Conservation (phyloP, 2,113 vertebrate genomes). For the Nibea coibor region DNA sequence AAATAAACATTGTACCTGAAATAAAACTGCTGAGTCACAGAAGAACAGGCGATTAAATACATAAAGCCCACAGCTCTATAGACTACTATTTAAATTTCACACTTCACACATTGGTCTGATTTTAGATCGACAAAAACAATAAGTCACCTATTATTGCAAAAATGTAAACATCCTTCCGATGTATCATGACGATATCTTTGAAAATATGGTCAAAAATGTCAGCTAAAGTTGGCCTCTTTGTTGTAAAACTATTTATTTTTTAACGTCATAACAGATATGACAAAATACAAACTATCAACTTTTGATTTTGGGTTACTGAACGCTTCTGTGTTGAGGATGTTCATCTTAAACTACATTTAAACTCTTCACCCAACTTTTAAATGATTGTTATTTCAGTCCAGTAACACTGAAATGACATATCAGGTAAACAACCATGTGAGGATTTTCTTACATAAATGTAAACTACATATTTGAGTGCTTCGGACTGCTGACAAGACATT, state of each 20-base stretch:
- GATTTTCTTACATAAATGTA: neutral
- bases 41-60: conserved; percentile 61
- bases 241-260: neutral
- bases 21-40: conserved; percentile 69
- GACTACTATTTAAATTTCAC: conserved; percentile 56
- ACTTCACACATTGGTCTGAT: conserved; percentile 66
- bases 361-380: neutral
- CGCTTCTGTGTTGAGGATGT: conserved; percentile 24
- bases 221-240: conserved; percentile 38
- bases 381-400: neutral
- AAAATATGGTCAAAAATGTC: conserved; percentile 60
- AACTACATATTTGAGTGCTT: neutral
- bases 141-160: conserved; percentile 82
- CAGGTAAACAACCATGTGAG: neutral
- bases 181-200: conserved; percentile 72
- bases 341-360: neutral
- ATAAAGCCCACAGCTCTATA: conserved; percentile 63
- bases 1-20: conserved; percentile 72
- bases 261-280: conserved; percentile 15
- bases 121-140: conserved; percentile 71
- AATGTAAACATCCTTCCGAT: conserved; percentile 80
- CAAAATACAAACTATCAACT: conserved; percentile 35
- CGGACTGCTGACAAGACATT: too few species aligned
- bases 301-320: conserved; percentile 16
- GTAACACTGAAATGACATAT: neutral